These are phyloP conservation scores for Trisateles emortualis DNA, from an alignment of 2,888 invertebrate species.

Conservation along the genomic window DNA sequence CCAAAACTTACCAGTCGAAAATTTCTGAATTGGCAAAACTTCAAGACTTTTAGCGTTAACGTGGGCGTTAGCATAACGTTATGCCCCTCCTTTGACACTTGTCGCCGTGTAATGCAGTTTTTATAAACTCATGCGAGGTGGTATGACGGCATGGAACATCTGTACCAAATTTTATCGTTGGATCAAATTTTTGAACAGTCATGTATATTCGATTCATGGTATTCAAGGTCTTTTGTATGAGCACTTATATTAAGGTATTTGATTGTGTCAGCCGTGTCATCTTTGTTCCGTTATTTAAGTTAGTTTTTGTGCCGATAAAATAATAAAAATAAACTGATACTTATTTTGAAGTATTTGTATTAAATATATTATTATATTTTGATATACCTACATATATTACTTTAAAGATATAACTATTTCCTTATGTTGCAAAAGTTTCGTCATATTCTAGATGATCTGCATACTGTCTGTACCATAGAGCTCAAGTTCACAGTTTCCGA, in stretches of 20 bases:
- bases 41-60: constrained; percentile 30
- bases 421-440: too few relatives aligned
- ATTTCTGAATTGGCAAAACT: constrained; percentile 31
- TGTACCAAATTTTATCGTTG: constrained; percentile 47
- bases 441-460: constrained; percentile 1
- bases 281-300: constrained; percentile 23
- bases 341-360: too few relatives aligned
- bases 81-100: constrained; percentile 36
- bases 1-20: constrained; percentile 22
- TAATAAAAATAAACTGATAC: too few relatives aligned
- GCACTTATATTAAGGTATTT: constrained; percentile 28
- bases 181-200: constrained; percentile 44
- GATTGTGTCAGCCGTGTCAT: constrained; percentile 22
- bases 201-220: constrained; percentile 39
- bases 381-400: too few relatives aligned
- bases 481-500: constrained; percentile 29
- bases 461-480: constrained; percentile 2
- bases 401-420: too few relatives aligned
- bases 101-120: constrained; percentile 35
- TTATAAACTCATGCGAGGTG: constrained; percentile 25
- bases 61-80: constrained; percentile 32
- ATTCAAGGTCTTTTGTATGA: constrained; percentile 35
- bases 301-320: constrained; percentile 2
- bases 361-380: not conserved
- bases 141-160: constrained; percentile 31